Evolutionary conservation across 2,888 invertebrate species (phyloP), one percentile per base, ranked within the genome.

Genomic region (Subacronicta megacephala): DNA sequence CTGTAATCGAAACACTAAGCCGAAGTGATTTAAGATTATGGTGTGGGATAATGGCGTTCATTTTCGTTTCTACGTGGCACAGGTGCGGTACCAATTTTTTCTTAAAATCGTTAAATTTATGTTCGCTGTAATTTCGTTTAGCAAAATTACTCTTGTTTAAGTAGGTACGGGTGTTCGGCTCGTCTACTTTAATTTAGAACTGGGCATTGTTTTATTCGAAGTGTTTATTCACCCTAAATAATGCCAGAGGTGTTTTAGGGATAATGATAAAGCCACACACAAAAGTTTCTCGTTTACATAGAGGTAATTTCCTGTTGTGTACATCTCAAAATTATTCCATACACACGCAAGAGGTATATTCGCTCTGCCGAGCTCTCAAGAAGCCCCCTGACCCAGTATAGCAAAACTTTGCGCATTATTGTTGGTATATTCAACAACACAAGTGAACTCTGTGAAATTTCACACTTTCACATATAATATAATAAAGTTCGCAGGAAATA

Each of bases 21-120:
- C 90, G 80, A 84, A 89, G 93, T 92, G 92, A 93, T 93, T 93
- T 93, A 93, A 92, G 93, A 92, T 93, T 92, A 93, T 93, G 90
- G 92, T 89, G 83, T 83, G 92, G 92, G 91, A 92, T 93, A 93
- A 93, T 90, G 82, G 90, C 89, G 82, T 85, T 89, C 92, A 91
- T 90, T 92, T 90, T 89, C 87, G 85, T 87, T 84, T 81, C 83
- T 79, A 82, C 83, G 83, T 75, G 82, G 84, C 88, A 84, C 92
- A 92, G 93, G 91, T 91, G 91, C 86, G 83, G 80, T 79, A 79
- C 82, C 80, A 81, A 84, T 82, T 88, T 88, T 90, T 89, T 90
- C 84, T 87, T 86, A 85, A 89, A 90, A 88, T 88, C 85, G 79
- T 67, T 62, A 82, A 85, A 89, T 89, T 89, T 89, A 89, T 86